phyloP scores from a whole-genome alignment of 2,113 vertebrate species.

The Scytalopus superciliaris region DNA sequence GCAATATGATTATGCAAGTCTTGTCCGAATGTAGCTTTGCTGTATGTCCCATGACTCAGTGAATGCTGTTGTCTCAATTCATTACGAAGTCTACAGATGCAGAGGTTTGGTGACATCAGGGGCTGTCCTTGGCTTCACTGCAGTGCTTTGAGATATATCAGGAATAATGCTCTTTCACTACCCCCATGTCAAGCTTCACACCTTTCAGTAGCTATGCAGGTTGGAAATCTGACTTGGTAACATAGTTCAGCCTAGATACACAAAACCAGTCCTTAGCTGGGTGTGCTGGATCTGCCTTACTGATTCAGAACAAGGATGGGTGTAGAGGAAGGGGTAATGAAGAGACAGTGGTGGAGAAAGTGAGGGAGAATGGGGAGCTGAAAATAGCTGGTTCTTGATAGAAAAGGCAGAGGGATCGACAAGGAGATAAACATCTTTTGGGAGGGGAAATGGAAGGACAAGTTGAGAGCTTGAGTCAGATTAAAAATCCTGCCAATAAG shows the following conservation, averaged over 20 bases:
- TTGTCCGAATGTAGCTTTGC: constrained; percentile 6
- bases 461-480: neutral
- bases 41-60: neutral
- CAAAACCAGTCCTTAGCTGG: neutral
- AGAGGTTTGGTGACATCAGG: neutral
- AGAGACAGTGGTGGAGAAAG: neutral
- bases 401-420: neutral
- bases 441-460: neutral
- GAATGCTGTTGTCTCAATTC: neutral
- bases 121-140: neutral
- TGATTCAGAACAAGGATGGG: neutral
- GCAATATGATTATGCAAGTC: constrained; percentile 61
- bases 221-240: neutral
- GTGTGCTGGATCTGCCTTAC: neutral
- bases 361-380: neutral
- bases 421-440: neutral
- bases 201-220: accelerated
- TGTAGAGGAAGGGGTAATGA: accelerated
- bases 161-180: neutral
- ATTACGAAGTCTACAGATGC: neutral
- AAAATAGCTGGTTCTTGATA: neutral
- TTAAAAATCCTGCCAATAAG: accelerated
- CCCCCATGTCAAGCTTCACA: neutral
- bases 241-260: neutral
- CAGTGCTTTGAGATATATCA: neutral